phyloP scores from a whole-genome alignment of 1,140 invertebrate species.

The Anadara kagoshimensis region DNA sequence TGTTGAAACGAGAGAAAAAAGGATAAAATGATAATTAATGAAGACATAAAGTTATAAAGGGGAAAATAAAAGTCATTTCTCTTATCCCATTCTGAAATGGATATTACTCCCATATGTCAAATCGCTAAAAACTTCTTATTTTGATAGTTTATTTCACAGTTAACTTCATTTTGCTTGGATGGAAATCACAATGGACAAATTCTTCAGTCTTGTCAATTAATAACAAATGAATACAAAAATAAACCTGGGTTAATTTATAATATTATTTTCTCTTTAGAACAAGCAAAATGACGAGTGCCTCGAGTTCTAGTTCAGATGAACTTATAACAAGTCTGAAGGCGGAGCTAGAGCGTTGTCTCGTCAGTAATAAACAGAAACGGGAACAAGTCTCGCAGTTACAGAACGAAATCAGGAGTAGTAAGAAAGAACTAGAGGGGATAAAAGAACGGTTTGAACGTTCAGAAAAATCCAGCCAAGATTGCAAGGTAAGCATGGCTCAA shows the following conservation, averaged over 20 bases:
- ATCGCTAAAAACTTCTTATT: no score
- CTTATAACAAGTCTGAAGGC: constrained; percentile 53
- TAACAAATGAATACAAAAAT: no score
- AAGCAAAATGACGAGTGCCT: neutral
- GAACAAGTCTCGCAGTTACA: constrained; percentile 56
- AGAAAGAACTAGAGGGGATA: constrained; percentile 49
- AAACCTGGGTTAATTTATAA: neutral
- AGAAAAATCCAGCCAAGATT: constrained; percentile 49
- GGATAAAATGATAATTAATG: no score
- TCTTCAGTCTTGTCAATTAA: no score
- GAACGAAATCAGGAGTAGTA: constrained; percentile 46
- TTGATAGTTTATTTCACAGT: no score
- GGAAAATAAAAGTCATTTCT: no score
- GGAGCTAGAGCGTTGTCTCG: constrained; percentile 66
- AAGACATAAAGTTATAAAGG: no score
- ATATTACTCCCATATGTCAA: no score
- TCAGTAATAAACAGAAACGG: constrained; percentile 66
- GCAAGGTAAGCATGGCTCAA: constrained; percentile 36
- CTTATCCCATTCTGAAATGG: no score
- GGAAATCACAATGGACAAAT: no score
- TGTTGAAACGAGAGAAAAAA: no score
- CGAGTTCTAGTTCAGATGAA: constrained; percentile 23
- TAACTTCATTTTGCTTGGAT: no score
- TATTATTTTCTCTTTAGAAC: neutral
- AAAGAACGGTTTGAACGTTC: constrained; percentile 43